phyloP scores from a whole-genome alignment of 53 echinoderm and acorn worm genomes.

The Holothuria scabra region DNA sequence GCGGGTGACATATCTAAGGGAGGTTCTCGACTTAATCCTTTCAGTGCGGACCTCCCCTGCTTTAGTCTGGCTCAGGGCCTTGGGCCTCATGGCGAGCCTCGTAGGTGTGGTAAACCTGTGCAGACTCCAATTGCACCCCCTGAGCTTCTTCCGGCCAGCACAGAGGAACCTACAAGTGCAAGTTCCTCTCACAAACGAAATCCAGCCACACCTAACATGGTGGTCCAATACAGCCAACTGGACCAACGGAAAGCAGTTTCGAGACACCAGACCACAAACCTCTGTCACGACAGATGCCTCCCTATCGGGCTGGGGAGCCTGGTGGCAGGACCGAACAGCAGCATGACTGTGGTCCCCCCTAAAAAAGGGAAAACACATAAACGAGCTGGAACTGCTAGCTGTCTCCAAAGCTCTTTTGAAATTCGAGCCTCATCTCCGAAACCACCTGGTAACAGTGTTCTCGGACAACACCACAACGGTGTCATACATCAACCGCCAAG shows the following conservation, averaged over 20 bases:
- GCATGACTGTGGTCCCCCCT: background rate
- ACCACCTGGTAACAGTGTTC: background rate
- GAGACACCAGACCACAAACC: no score
- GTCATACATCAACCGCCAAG: background rate
- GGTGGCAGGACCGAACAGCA: background rate
- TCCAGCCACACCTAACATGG: background rate
- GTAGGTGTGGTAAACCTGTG: no score
- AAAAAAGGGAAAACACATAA: background rate
- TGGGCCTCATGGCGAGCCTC: no score
- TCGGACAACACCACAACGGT: background rate
- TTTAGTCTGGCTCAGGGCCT: no score
- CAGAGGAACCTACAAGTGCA: background rate
- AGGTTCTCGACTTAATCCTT: no score
- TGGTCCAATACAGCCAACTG: background rate
- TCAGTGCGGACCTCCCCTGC: no score
- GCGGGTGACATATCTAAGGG: no score
- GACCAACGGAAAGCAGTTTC: no score
- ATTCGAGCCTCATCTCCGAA: background rate
- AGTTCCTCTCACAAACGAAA: background rate
- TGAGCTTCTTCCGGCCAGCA: background rate
- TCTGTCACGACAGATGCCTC: background rate
- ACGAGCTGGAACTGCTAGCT: background rate
- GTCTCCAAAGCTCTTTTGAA: background rate
- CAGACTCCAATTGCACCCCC: background rate
- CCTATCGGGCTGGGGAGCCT: background rate